A percentile compares a stretch with the other conserved stretches of the same genome.
phyloP scores from a whole-genome alignment of 2,113 vertebrate genomes.

The Gasterosteus aculeatus region DNA sequence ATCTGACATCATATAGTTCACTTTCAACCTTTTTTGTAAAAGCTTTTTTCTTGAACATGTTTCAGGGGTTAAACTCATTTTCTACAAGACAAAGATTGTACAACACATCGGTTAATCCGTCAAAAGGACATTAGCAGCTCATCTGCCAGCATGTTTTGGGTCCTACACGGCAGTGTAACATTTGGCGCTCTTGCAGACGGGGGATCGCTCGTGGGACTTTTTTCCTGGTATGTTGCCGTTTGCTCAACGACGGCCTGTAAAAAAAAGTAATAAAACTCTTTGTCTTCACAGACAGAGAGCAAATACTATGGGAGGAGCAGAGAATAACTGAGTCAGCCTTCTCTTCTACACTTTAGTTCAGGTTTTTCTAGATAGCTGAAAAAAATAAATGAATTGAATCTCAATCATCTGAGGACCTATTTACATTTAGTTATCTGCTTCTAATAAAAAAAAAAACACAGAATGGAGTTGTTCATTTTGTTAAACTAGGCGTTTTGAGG shows the following conservation, averaged over 20 bases:
- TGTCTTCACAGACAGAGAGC: not conserved
- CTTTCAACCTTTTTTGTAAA: not conserved
- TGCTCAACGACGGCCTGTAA: not conserved
- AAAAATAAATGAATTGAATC: not conserved
- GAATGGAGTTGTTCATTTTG: not conserved
- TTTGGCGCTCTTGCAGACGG: not conserved
- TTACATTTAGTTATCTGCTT: not conserved
- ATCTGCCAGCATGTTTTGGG: not conserved
- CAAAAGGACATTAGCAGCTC: slow-evolving; percentile 19
- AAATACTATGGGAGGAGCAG: not conserved
- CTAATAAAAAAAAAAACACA: not conserved
- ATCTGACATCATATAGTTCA: not conserved
- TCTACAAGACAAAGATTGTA: not conserved
- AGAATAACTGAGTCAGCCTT: not conserved
- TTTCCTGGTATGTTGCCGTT: not conserved
- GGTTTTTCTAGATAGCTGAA: not conserved
- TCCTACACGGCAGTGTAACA: slow-evolving; percentile 1
- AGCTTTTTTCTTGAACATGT: not conserved
- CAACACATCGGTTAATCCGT: not conserved
- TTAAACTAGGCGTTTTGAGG: not conserved
- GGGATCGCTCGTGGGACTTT: not conserved
- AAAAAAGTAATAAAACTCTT: not conserved
- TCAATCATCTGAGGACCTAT: not conserved
- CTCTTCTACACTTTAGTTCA: not conserved
- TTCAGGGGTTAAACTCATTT: not conserved